These are phyloP conservation scores for Zapus hudsonius DNA, from an alignment of 2,113 vertebrate species.

Conservation along the genomic window DNA sequence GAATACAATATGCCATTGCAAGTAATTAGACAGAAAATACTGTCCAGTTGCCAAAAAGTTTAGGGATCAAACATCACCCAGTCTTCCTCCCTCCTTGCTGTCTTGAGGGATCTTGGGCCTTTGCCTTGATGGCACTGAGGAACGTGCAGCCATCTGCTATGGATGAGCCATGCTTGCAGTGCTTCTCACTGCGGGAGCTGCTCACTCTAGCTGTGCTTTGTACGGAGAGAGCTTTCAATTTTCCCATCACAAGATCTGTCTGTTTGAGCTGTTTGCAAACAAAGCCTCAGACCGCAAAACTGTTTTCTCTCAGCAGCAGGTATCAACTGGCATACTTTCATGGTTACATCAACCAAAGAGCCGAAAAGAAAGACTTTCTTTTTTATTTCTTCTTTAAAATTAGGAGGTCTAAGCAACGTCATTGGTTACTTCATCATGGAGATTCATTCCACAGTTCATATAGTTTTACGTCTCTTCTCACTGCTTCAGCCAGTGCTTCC, in stretches of 20 bases:
- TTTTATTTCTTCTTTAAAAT: neutral
- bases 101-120: neutral
- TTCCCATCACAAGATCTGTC: neutral
- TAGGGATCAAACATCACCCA: slow-evolving; percentile 21
- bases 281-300: slow-evolving; percentile 21
- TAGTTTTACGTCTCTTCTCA: neutral
- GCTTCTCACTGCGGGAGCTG: neutral
- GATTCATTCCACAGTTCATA: neutral
- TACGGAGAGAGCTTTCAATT: neutral
- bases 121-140: accelerated
- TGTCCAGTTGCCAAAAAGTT: slow-evolving; percentile 8
- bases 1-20: neutral
- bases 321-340: neutral
- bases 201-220: neutral
- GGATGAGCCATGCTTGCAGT: neutral
- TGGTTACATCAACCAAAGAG: neutral
- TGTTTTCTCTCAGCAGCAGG: neutral
- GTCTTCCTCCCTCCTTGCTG: accelerated
- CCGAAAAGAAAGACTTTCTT: neutral
- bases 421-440: neutral
- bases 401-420: neutral
- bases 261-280: neutral
- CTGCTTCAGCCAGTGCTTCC: neutral
- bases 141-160: accelerated
- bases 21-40: slow-evolving; percentile 20